These are phyloP conservation scores for Phataginus tetradactyla DNA, from an alignment of 2,797 vertebrate genomes.

Conservation along the genomic window DNA sequence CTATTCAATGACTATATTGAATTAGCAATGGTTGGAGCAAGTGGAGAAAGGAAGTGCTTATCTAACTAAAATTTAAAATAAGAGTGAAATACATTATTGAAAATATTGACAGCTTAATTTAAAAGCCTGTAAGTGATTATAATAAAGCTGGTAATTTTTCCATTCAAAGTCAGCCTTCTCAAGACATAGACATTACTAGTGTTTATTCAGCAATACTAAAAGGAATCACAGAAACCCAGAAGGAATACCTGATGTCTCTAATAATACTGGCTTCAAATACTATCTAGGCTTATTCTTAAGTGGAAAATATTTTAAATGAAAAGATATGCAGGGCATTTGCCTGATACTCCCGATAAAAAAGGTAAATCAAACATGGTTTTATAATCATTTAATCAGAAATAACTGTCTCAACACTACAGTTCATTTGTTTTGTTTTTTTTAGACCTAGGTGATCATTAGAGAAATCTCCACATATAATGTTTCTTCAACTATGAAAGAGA, in stretches of 20 bases:
- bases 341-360: background rate
- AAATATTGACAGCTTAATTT: conserved; percentile 68
- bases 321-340: background rate
- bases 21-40: conserved; percentile 30
- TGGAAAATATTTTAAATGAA: conserved; percentile 37
- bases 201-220: conserved; percentile 16
- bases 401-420: background rate
- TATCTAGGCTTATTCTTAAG: conserved; percentile 51
- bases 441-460: background rate
- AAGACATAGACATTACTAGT: conserved; percentile 9
- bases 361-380: background rate
- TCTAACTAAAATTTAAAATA: conserved; percentile 50
- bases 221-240: conserved; percentile 33
- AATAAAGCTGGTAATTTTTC: conserved; percentile 54
- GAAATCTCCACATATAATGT: background rate
- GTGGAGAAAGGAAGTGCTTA: conserved; percentile 50
- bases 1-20: conserved; percentile 36
- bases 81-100: conserved; percentile 63
- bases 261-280: conserved; percentile 5
- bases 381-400: background rate
- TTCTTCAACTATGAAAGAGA: background rate
- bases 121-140: conserved; percentile 47
- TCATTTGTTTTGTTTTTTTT: background rate
- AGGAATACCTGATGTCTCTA: background rate
- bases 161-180: conserved; percentile 13